Conservation (phyloP, 2,113 vertebrate genomes). For the Gavialis gangeticus region DNA sequence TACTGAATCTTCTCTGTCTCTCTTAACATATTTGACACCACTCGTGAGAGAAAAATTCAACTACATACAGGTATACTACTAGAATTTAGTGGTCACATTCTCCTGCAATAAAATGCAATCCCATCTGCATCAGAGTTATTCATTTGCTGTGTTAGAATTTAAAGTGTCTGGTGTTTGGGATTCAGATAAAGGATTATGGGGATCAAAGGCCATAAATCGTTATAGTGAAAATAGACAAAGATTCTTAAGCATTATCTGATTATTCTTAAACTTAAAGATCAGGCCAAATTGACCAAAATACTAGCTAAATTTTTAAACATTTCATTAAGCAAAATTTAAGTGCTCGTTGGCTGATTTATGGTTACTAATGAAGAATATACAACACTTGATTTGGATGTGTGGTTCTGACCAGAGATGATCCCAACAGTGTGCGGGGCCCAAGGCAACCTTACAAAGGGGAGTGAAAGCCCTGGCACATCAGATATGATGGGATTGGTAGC, state of each 20-base stretch:
- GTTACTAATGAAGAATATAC: neutral
- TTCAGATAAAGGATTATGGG: neutral
- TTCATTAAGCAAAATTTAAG: neutral
- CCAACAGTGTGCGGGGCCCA: no score
- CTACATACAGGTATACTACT: neutral
- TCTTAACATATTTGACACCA: neutral
- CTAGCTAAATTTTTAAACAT: neutral
- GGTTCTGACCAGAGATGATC: neutral
- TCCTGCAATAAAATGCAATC: neutral
- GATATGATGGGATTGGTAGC: no score
- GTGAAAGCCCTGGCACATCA: no score
- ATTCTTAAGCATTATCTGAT: fast-evolving
- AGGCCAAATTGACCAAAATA: neutral
- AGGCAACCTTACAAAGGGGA: no score
- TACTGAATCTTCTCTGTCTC: conserved; percentile 41
- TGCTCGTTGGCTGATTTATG: neutral
- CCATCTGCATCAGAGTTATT: neutral
- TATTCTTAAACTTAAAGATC: neutral
- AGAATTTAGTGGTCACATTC: neutral
- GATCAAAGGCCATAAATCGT: fast-evolving
- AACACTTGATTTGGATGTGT: neutral
- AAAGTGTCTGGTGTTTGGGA: neutral
- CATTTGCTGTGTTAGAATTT: neutral
- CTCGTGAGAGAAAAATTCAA: conserved; percentile 3
- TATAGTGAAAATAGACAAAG: neutral